Conservation (phyloP, 2,888 invertebrate genomes). For the Conchocele bisecta region DNA sequence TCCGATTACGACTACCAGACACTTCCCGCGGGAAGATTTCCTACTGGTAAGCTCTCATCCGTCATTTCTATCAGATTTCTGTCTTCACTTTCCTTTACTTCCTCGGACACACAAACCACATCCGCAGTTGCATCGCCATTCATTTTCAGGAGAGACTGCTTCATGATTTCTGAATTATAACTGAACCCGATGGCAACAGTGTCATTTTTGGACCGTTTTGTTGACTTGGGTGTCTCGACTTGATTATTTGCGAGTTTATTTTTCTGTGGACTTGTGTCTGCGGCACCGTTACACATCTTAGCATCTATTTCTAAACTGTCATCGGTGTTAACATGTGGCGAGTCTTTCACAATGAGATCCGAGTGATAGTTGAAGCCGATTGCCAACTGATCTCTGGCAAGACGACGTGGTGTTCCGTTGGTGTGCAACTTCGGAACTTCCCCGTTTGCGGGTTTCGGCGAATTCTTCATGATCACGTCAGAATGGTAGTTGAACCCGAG, state of each 20-base stretch:
- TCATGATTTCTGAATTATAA: conserved; percentile 41
- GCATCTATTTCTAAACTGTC: conserved; percentile 12
- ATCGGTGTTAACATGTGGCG: conserved; percentile 2
- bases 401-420: conserved; percentile 27
- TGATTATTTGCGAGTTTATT: background rate
- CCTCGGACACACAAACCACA: background rate
- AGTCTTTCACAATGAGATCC: conserved; percentile 40
- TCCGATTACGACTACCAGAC: too few relatives aligned
- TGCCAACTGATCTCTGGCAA: conserved; percentile 47
- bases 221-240: conserved; percentile 8
- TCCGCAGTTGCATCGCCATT: conserved; percentile 23
- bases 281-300: background rate
- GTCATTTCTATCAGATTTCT: too few relatives aligned
- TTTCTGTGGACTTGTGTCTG: background rate
- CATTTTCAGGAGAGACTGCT: conserved; percentile 21
- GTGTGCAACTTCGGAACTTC: conserved; percentile 29
- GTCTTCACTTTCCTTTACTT: background rate
- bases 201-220: conserved; percentile 30
- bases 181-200: conserved; percentile 51
- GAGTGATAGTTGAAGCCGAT: conserved; percentile 55
- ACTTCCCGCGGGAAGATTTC: too few relatives aligned
- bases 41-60: too few relatives aligned
- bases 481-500: conserved; percentile 49
- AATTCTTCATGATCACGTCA: conserved; percentile 43
- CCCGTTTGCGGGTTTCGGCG: conserved; percentile 37